phyloP scores from a whole-genome alignment of 35 echinoderm and acorn worm genomes.

The Apostichopus parvimensis region DNA sequence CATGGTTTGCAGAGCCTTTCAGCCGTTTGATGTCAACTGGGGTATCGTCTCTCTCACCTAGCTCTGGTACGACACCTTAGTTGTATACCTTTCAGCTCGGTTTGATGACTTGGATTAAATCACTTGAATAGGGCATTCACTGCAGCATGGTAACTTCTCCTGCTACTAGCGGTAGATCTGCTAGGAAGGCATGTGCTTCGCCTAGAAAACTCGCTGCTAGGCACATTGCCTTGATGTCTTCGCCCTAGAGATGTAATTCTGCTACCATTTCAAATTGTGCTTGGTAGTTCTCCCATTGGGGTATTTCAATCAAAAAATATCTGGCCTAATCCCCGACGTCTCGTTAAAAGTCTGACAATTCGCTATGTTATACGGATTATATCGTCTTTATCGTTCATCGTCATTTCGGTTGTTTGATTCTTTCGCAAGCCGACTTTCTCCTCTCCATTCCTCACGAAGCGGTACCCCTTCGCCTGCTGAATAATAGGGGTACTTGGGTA shows the following conservation, averaged over 20 bases:
- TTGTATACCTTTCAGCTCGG: not conserved
- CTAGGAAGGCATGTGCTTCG: not conserved
- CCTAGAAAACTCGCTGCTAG: slow-evolving; percentile 27
- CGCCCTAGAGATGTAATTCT: not conserved
- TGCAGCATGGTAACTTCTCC: too few species aligned
- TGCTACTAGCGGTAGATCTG: not conserved
- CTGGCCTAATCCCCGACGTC: not conserved
- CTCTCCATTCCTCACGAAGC: too few species aligned
- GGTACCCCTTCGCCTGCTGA: too few species aligned
- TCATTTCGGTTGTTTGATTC: too few species aligned
- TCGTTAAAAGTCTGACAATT: not conserved
- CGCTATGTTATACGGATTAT: too few species aligned
- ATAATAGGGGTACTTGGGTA: too few species aligned
- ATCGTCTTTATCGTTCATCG: too few species aligned
- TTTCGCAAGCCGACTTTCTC: too few species aligned
- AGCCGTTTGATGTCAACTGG: slow-evolving; percentile 14
- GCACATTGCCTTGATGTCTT: not conserved
- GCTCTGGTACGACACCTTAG: not conserved
- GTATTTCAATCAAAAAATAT: not conserved
- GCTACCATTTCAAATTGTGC: slow-evolving; percentile 35
- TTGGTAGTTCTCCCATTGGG: slow-evolving; percentile 16
- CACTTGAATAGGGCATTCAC: not conserved
- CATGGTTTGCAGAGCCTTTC: not conserved
- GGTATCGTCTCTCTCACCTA: not conserved
- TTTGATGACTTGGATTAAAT: not conserved